A percentile compares a stretch with the other conserved stretches of the same genome.
phyloP scores from a whole-genome alignment of 1,140 invertebrate genomes.

The Scaptomyza montana region DNA sequence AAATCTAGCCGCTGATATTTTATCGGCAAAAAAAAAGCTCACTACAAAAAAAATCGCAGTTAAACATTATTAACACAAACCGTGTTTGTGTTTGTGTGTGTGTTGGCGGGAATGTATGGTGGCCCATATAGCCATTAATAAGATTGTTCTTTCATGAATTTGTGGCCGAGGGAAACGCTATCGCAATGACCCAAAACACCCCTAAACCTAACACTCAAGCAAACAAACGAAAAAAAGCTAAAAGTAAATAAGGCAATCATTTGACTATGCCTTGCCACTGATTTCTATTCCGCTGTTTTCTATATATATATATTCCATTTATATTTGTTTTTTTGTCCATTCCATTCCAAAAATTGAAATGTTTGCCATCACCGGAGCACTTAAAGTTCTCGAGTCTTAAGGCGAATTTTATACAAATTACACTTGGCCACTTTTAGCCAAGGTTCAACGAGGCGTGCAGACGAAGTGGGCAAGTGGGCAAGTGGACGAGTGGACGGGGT shows the following conservation, averaged over 20 bases:
- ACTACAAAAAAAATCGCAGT: constrained; percentile 72
- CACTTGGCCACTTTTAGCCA: constrained; percentile 67
- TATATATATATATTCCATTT: constrained; percentile 1
- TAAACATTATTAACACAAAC: constrained; percentile 76
- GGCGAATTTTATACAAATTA: constrained; percentile 73
- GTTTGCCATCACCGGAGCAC: constrained; percentile 71
- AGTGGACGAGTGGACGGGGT: background rate
- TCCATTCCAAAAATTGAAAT: constrained; percentile 78
- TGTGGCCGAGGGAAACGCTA: constrained; percentile 57
- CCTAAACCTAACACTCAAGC: background rate
- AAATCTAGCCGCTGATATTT: constrained; percentile 69
- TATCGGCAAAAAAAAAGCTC: constrained; percentile 42
- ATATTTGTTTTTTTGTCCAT: constrained; percentile 27
- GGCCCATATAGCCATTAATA: constrained; percentile 75
- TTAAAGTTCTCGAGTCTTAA: constrained; percentile 48
- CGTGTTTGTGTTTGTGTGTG: background rate
- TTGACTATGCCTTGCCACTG: constrained; percentile 11
- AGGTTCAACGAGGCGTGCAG: constrained; percentile 71
- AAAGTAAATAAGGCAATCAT: constrained; percentile 68
- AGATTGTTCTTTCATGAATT: constrained; percentile 81
- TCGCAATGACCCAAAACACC: constrained; percentile 31
- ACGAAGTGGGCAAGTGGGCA: constrained; percentile 31
- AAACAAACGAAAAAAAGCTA: constrained; percentile 40
- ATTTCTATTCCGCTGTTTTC: constrained; percentile 42
- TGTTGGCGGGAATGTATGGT: background rate